These are phyloP conservation scores for Muscicapa striata DNA, from an alignment of 2,797 vertebrate species.

Conservation along the genomic window DNA sequence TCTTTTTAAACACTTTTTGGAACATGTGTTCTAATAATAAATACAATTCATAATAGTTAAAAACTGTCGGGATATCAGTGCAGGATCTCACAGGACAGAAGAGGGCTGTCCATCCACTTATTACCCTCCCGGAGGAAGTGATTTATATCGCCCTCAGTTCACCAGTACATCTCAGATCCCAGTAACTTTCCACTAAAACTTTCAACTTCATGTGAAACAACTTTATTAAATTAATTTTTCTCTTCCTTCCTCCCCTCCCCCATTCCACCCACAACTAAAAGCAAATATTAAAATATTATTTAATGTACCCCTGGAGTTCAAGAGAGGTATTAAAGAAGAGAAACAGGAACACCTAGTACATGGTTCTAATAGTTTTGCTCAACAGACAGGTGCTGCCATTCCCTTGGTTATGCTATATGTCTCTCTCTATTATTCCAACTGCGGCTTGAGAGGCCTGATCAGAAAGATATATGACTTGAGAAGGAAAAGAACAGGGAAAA, in stretches of 20 bases:
- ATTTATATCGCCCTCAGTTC: background rate
- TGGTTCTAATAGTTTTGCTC: background rate
- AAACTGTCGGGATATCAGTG: background rate
- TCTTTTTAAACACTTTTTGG: background rate
- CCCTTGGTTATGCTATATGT: background rate
- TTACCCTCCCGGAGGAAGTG: background rate
- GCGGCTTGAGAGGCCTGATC: background rate
- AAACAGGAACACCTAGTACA: background rate
- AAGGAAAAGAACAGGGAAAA: background rate
- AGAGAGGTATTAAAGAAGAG: background rate
- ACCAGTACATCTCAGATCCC: background rate
- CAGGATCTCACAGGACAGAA: background rate
- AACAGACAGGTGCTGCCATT: background rate
- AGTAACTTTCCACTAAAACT: background rate
- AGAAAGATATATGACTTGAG: background rate
- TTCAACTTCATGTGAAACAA: background rate
- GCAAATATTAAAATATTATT: background rate
- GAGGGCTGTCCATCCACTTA: background rate
- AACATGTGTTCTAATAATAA: conserved; percentile 3
- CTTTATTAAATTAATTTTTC: background rate
- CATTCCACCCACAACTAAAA: background rate
- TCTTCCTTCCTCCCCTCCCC: background rate
- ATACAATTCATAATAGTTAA: background rate
- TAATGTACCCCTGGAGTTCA: background rate
- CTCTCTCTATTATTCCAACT: background rate